Evolutionary conservation across 1,140 invertebrate genomes (phyloP), one percentile per base, ranked within the genome.

Genomic region (Anastrepha ludens): DNA sequence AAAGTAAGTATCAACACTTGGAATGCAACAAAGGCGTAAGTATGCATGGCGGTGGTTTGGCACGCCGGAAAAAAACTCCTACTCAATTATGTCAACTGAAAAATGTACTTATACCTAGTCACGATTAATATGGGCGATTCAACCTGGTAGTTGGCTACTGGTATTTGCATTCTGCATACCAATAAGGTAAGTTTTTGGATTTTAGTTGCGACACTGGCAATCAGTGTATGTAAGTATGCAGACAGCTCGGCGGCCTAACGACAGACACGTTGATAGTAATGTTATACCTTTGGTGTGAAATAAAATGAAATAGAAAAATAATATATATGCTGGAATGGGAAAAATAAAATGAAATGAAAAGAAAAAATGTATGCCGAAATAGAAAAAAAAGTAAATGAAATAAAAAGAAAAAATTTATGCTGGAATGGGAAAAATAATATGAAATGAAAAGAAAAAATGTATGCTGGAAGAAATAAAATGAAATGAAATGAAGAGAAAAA

Each of bases 71-170:
- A 55, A 11, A 55, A 47, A 81, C 74, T 81, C 41, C 41, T 41
- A 81, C n/a, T 47, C 74, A 81, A 55, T 81, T 81, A 81, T 74
- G 67, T 81, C 74, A 81, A n/a, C 9, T 81, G 74, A 47, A 55
- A 74, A 74, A 47, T 74, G 65, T 44, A 67, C 13, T 50, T 50
- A 20, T 81, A 81, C 44, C 9, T 29, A 81, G 44, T 55, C 74
- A 81, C 47, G 7, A 55, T 50, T 50, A 41, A 50, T 81, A 50
- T 55, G 47, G 74, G 47, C 74, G 74, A 8, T 74, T 65, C n/a
- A 15, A 81, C 17, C 74, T 29, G 74, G 17, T 29, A 55, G 47
- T 3, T 8, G 74, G 41, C 74, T 81, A 81, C 67, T 47, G 67
- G 41, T n/a, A 44, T 74, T 74, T 74, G 41, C 67, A 44, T 74